Conservation (phyloP, 2,888 invertebrate genomes). For the Lasioglossum pauxillum region DNA sequence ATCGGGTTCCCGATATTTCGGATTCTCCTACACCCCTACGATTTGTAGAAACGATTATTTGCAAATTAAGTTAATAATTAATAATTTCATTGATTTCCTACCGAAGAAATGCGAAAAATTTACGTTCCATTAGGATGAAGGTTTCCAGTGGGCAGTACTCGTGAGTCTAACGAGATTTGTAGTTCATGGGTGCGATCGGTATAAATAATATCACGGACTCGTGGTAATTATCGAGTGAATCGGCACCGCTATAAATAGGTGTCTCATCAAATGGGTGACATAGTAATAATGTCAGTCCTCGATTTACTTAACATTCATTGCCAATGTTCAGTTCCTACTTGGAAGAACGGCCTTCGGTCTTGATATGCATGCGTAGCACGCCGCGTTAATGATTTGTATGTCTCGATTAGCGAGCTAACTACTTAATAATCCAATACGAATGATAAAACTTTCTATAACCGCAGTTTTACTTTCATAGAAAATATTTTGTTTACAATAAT, state of each 20-base stretch:
- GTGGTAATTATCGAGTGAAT: constrained; percentile 27
- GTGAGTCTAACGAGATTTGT: neutral
- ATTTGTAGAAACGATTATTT: no score
- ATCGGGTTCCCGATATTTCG: no score
- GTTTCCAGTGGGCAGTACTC: neutral
- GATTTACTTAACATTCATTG: constrained; percentile 49
- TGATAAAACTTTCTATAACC: neutral
- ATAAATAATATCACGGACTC: constrained; percentile 4
- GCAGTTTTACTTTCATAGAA: neutral
- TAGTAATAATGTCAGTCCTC: constrained; percentile 44
- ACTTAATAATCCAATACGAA: neutral
- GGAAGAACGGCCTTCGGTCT: constrained; percentile 58
- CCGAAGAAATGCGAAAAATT: neutral
- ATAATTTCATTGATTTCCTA: no score
- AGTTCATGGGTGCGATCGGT: neutral
- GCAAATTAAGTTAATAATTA: no score
- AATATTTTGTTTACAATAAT: neutral
- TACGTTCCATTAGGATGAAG: neutral
- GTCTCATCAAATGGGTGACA: constrained; percentile 19
- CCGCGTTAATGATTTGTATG: constrained; percentile 56
- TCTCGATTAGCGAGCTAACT: neutral
- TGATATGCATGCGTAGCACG: constrained; percentile 51
- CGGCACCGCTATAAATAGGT: constrained; percentile 21
- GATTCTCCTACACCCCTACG: no score
- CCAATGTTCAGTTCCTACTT: constrained; percentile 46